phyloP scores from a whole-genome alignment of 2,888 invertebrate species.

The Pachymerium ferrugineum region DNA sequence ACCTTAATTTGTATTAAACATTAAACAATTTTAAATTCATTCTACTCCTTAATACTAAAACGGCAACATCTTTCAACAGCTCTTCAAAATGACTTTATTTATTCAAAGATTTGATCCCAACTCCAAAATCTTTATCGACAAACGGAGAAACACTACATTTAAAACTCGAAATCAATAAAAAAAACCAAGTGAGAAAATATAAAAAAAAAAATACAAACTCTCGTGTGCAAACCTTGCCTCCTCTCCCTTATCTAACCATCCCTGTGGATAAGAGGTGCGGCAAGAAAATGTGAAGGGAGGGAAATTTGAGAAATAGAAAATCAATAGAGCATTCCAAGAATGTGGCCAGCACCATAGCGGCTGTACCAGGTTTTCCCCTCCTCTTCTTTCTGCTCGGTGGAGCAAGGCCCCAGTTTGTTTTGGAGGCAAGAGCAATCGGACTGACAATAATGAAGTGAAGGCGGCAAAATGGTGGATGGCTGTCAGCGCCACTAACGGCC shows the following conservation, averaged over 20 bases:
- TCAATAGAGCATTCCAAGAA: conserved; percentile 24
- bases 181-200: not conserved
- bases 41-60: not conserved
- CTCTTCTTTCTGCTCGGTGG: conserved; percentile 23
- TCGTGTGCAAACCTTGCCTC: not conserved
- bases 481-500: conserved; percentile 22
- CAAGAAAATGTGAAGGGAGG: conserved; percentile 27
- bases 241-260: conserved; percentile 19
- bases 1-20: too few relatives aligned
- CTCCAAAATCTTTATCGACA: not conserved
- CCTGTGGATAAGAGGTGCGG: conserved; percentile 27
- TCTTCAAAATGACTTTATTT: too few relatives aligned
- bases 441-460: conserved; percentile 27
- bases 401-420: conserved; percentile 25
- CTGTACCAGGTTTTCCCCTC: conserved; percentile 5
- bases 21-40: too few relatives aligned
- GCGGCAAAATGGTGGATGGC: conserved; percentile 24
- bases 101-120: not conserved
- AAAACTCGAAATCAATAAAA: conserved; percentile 5
- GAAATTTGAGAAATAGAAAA: conserved; percentile 27
- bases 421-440: conserved; percentile 25
- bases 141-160: not conserved
- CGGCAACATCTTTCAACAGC: too few relatives aligned
- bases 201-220: conserved; percentile 5
- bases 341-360: conserved; percentile 14